A percentile compares a stretch with the other conserved stretches of the same genome.
Conservation (phyloP, 2,797 vertebrate species). For the Varecia variegata region DNA sequence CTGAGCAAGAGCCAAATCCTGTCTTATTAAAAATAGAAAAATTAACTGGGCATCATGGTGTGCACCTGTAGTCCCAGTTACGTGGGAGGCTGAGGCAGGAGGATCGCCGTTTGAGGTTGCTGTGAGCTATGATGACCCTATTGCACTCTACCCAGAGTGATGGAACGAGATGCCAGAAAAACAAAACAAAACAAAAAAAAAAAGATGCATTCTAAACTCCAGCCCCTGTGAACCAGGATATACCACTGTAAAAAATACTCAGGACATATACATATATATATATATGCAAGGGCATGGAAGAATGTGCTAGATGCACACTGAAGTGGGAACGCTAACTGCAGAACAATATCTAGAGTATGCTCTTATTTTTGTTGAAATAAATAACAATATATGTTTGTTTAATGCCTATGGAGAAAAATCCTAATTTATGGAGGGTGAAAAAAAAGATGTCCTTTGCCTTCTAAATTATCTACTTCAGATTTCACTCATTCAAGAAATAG, state of each 20-base stretch:
- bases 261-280: not conserved
- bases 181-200: no score
- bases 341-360: not conserved
- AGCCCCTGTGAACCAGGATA: not conserved
- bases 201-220: not conserved
- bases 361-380: not conserved
- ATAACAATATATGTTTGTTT: not conserved
- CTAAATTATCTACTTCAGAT: not conserved
- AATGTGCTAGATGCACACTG: not conserved
- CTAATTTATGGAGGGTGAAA: constrained; percentile 3
- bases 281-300: not conserved
- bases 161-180: not conserved
- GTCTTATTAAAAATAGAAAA: not conserved
- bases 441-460: not conserved
- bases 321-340: not conserved
- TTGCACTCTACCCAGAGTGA: not conserved
- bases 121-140: not conserved
- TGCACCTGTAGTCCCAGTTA: not conserved
- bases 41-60: not conserved
- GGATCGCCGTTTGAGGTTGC: not conserved
- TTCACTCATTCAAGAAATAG: constrained; percentile 31
- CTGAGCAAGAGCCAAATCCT: not conserved
- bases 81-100: not conserved
- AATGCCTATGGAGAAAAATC: not conserved
- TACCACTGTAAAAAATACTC: not conserved